Evolutionary conservation across 2,113 vertebrate species (phyloP), one percentile per base, ranked within the genome.

Genomic region (Poecilia latipinna): DNA sequence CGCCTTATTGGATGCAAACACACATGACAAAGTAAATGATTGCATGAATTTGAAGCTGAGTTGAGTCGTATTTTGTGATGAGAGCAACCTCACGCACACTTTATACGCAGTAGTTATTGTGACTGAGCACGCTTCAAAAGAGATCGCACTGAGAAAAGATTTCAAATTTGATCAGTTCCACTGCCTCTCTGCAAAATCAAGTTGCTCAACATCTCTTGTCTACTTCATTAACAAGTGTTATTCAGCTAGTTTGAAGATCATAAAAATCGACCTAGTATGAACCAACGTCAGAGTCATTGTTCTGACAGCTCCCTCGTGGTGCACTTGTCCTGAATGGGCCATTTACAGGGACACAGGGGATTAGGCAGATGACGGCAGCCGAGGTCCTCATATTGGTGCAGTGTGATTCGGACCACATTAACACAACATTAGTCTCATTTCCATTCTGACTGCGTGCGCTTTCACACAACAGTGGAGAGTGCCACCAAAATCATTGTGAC

Each of bases 261-360:
- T 92, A 93, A 92, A 93, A 91, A 70, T 68, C 82, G 78, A 84
- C 92, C 89, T 86, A 86, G 90, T 90, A 65, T 91, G 89, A 91
- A 92, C 91, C 90, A 77, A 68, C 65, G 69, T 8, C 33, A 31
- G 44, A 76, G 90, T 73, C 72, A 86, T 91, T 68, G 75, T 80
- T 82, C 82, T 63, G 65, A 80, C 85, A 61, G 91, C 70, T 77
- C 82, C 90, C 88, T 90, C 81, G 75, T 79, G 88, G 76, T 84
- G 88, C 82, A 87, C 87, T 92, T 80, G 87, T 90, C 90, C 90
- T 90, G 91, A 93, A 91, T 90, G 91, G 91, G 79, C 91, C 86
- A 91, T 91, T 93, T 88, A 82, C 91, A 85, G 85, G 91, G 92
- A 93, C 91, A 89, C 91, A 91, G 89, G 89, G 90, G 90, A 93